Conservation (phyloP, 2,797 vertebrate genomes). For the Spinus pinus region DNA sequence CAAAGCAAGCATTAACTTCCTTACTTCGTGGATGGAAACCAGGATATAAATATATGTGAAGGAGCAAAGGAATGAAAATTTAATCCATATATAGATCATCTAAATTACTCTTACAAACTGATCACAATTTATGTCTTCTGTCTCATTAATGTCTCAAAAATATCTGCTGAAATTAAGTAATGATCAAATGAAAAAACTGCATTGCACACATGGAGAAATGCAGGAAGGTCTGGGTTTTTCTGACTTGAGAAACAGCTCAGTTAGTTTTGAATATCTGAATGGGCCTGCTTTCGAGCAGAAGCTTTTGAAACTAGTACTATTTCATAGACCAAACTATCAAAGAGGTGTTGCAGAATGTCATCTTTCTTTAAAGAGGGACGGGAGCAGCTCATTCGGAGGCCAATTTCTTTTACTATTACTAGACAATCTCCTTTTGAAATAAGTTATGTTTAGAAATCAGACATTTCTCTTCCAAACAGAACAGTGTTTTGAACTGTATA, state of each 20-base stretch:
- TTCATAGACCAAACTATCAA: neutral
- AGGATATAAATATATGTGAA: neutral
- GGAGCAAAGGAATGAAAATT: neutral
- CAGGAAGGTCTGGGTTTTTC: neutral
- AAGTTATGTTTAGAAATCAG: neutral
- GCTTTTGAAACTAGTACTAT: neutral
- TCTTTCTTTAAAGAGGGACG: neutral
- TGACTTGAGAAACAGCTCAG: neutral
- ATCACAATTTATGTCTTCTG: neutral
- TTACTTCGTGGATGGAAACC: neutral
- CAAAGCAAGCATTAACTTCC: neutral
- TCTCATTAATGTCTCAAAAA: neutral
- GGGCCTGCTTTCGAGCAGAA: neutral
- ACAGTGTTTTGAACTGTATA: neutral
- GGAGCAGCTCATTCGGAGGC: neutral
- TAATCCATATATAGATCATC: fast-evolving
- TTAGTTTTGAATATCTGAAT: neutral
- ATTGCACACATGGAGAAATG: neutral
- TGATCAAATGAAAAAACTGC: neutral
- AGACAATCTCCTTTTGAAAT: neutral
- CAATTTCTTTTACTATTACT: neutral
- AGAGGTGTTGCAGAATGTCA: neutral
- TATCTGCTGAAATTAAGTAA: neutral
- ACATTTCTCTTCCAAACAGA: neutral
- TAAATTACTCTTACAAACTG: neutral